A percentile compares a stretch with the other conserved stretches of the same genome.
Evolutionary conservation across 2,797 vertebrate genomes (phyloP).

Genomic region (Triplophysa bombifrons): DNA sequence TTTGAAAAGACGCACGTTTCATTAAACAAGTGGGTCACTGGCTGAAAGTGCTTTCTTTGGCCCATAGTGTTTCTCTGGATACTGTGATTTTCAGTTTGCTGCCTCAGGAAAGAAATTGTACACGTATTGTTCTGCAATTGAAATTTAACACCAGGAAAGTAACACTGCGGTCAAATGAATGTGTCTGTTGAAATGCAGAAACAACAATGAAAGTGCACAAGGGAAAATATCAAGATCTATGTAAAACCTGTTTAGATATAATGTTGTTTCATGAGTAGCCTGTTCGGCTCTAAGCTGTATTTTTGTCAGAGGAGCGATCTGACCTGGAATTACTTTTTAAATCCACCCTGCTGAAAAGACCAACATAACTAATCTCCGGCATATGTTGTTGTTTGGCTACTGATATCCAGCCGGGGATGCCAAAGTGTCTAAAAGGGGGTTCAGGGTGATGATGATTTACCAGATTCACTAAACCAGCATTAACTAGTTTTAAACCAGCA

Average conservation of each 20-base stretch:
- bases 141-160: not conserved
- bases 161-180: not conserved
- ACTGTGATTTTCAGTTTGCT: conserved; percentile 27
- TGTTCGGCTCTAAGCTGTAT: conserved; percentile 28
- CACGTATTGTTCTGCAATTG: conserved; percentile 1
- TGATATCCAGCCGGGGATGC: not conserved
- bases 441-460: no score
- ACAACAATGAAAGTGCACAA: not conserved
- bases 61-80: conserved; percentile 20
- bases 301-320: conserved; percentile 39
- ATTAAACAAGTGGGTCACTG: conserved; percentile 48
- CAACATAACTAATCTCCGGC: conserved; percentile 4
- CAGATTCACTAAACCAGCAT: not conserved
- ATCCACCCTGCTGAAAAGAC: not conserved
- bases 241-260: conserved; percentile 26
- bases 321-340: conserved; percentile 46
- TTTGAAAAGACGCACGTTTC: conserved; percentile 43
- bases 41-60: conserved; percentile 37
- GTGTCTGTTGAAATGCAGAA: not conserved
- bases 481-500: not conserved
- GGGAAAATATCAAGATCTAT: conserved; percentile 25
- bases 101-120: conserved; percentile 2
- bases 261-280: conserved; percentile 25
- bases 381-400: not conserved
- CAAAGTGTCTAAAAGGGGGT: not conserved